Evolutionary conservation across 2,888 invertebrate genomes (phyloP), one percentile per base, ranked within the genome.

Genomic region (Steinernema carpocapsae): DNA sequence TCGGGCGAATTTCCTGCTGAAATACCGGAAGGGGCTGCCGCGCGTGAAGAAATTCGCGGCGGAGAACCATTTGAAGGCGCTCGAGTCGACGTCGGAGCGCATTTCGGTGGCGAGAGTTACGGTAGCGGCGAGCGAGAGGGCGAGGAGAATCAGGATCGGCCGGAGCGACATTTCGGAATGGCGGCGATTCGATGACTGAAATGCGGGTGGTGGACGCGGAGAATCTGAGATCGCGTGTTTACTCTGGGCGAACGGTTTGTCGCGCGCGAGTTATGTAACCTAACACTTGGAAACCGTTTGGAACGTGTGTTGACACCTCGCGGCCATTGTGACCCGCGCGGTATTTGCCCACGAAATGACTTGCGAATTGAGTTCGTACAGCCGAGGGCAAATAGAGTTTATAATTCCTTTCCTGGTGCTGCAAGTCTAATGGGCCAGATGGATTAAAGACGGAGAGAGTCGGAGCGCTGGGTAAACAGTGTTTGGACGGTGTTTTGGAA

Each of bases 291-390:
- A 64, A 17, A 29, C 32, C 32, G 64, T 37, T 37, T 64, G 64
- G 64, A 64, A 64, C 64, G 24, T 26, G 56, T 56, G 56, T 56
- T 56, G 56, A 56, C 56, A 56, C 56, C 56, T 56, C 56, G 56
- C 56, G 56, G 24, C 24, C 64, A 29, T 64, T 64, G 64, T 64
- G 17, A 37, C 37, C 37, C 37, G 37, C 37, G 32, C 37, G 48
- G 48, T 64, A 32, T 64, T 64, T 64, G 64, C 32, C 29, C 32
- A 29, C 64, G 19, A 19, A 48, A 48, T 19, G 48, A 48, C 48
- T 48, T 19, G 32, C 32, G 64, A 64, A 32, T 64, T 56, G 56
- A 56, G 24, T 48, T 64, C 64, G 64, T 64, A 64, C 64, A 64
- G 64, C 64, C 64, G 64, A 22, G 64, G 64, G 26, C 64, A 64